Evolutionary conservation across 2,797 vertebrate species (phyloP).

Genomic region (Ammospiza maritima): DNA sequence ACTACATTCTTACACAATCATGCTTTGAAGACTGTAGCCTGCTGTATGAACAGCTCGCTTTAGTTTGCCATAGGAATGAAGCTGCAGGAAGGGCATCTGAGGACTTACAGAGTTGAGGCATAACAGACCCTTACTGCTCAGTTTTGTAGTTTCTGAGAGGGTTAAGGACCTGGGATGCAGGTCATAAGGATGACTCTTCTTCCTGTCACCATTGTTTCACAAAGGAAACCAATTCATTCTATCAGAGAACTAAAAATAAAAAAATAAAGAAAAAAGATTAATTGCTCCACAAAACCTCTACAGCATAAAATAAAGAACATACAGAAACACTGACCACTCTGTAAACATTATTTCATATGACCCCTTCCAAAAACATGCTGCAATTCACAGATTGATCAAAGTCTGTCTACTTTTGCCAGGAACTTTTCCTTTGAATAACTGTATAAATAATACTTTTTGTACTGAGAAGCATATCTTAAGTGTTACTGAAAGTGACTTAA

Average conservation of each 20-base stretch:
- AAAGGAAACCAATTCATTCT: not conserved
- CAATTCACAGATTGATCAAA: not conserved
- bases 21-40: not conserved
- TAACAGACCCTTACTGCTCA: not conserved
- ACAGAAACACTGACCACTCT: not conserved
- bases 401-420: not conserved
- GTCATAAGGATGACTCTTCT: not conserved
- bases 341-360: not conserved
- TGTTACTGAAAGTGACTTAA: not conserved
- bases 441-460: not conserved
- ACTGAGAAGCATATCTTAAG: not conserved
- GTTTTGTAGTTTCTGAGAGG: not conserved
- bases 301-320: not conserved
- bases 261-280: not conserved
- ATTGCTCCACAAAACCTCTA: not conserved
- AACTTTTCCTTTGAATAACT: not conserved
- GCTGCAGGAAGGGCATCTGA: not conserved
- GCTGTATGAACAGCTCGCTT: not conserved
- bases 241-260: not conserved
- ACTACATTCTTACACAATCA: not conserved
- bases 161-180: not conserved
- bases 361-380: not conserved
- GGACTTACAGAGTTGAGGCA: fast-evolving
- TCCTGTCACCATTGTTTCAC: not conserved
- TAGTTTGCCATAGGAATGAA: not conserved